Base-by-base conservation (phyloP, 2,888 invertebrate genomes). In the Notocelia uddmanniana region DNA sequence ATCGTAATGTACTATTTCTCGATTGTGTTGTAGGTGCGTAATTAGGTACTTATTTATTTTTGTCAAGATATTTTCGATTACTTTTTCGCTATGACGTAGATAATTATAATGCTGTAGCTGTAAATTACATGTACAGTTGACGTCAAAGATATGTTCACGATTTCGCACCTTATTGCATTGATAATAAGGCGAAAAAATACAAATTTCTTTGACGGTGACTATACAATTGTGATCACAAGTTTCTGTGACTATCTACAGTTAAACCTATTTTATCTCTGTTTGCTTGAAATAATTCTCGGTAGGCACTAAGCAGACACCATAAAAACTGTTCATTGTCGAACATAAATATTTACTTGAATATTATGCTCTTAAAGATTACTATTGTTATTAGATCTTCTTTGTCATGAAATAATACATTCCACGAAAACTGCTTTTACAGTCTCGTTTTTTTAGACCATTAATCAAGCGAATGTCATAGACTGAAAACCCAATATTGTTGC, bases 251-350 rank as follows among this genome's bases (percentile, higher is more conserved):
- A 50, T 58, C 19, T 26, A 31, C 52, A 54, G 55, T 71, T 67
- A 72, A 67, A 68, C 50, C 68, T 72, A 57, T 62, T 62, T 72
- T 68, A 72, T 72, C 72, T 68, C 37, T 72, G 60, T 72, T 72
- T 68, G 72, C 62, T 57, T 18, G 50, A 62, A 68, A 72, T 72
- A 19, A 68, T 72, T 55, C 67, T 34, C 55, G 18, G 67, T 71
- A 71, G 71, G 52, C 15, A 45, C n/a, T 45, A 45, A 45, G 45
- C 71, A 54, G 37, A 59, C 54, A 62, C 67, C 72, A 68, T 72
- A 72, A 72, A 72, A 72, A 72, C 68, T 60, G 68, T 68, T 55
- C 60, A 72, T 48, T 68, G 72, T 68, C 62, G 62, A 72, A 68
- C 55, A 57, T 73, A 73, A 70, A 73, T 67, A 73, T 73, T 70